Evolutionary conservation across 2,888 invertebrate species (phyloP), one percentile per base, ranked within the genome.

Genomic region (Mesorhabditis belari): DNA sequence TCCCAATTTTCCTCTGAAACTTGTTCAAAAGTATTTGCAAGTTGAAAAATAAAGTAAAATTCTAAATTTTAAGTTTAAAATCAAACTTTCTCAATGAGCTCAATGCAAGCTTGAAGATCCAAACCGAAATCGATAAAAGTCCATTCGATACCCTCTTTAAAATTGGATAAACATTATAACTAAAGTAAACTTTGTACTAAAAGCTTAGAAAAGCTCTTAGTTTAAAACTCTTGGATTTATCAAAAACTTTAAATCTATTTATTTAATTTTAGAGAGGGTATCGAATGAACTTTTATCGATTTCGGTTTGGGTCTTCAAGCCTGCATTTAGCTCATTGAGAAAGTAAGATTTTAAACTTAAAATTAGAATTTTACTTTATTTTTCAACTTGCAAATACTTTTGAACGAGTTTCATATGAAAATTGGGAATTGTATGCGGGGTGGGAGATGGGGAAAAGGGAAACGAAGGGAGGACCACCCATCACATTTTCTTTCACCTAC

Each of bases 61-160:
- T n/a, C n/a, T n/a, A n/a, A n/a, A n/a, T n/a, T n/a, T n/a, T n/a
- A n/a, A n/a, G n/a, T n/a, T n/a, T n/a, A n/a, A n/a, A n/a, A n/a
- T n/a, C 29, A 79, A 6, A 76, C 92, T 90, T 90, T 91, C 86
- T 91, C 91, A 83, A 91, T 90, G 81, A 94, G 87, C 84, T 92
- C 92, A 86, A 93, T 93, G 87, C 92, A 92, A 84, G 91, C 90
- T 81, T 89, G 88, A 85, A 93, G 87, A 85, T 93, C 92, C 89
- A 93, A 90, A 84, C 92, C 93, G 84, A 94, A 93, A 87, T 94
- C 92, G 84, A 93, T 92, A 87, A 93, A 93, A 74, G 85, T 87
- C 93, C 92, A 94, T n/a, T n/a, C n/a, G n/a, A n/a, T n/a, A n/a
- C n/a, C n/a, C n/a, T n/a, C n/a, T n/a, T n/a, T n/a, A n/a, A n/a